Base-by-base conservation (phyloP, 2,888 invertebrate species). In the Unio pictorum region DNA sequence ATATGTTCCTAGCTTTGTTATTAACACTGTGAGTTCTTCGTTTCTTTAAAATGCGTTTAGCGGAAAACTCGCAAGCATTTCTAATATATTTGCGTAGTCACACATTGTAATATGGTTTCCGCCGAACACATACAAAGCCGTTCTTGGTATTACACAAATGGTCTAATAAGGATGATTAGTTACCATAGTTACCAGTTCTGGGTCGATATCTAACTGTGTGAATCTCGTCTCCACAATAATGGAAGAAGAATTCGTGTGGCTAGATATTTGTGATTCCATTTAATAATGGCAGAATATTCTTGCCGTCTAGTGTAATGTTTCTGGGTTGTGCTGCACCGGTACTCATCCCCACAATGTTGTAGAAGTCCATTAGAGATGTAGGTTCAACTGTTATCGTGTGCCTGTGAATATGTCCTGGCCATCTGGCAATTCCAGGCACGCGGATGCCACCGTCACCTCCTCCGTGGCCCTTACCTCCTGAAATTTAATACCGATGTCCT, bases 401-500 rank as follows among this genome's bases (percentile, higher is more conserved):
- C 15, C 81, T 68, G 17, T 83, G 75, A 17, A 89, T 68, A 18
- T 71, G 71, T 4, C 80, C 82, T 8, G 89, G 87, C 87, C 88
- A 90, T 54, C 83, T 76, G 28, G 87, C 72, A 18, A 88, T 68
- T 3, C 85, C 81, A 5, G 90, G 90, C 23, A 90, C 89, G 55
- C 91, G 83, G 34, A 90, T 86, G 15, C 89, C 90, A 17, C 91
- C 90, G 72, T 91, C 89, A 60, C 84, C 83, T 4, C 83, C 82
- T 54, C 87, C 88, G 68, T 88, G 87, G 7, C 78, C 77, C 78
- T 90, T 90, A 15, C 89, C 87, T 45, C 90, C 88, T 87, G 57
- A 15, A 63, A 71, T 45, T 45, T 45, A 45, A 45, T 15, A 45
- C 45, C 11, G 34, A 34, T 45, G 15, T 45, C 15, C 15, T 34